Base-by-base conservation (phyloP, 2,888 invertebrate species). In the Leptopilina drosophilae region DNA sequence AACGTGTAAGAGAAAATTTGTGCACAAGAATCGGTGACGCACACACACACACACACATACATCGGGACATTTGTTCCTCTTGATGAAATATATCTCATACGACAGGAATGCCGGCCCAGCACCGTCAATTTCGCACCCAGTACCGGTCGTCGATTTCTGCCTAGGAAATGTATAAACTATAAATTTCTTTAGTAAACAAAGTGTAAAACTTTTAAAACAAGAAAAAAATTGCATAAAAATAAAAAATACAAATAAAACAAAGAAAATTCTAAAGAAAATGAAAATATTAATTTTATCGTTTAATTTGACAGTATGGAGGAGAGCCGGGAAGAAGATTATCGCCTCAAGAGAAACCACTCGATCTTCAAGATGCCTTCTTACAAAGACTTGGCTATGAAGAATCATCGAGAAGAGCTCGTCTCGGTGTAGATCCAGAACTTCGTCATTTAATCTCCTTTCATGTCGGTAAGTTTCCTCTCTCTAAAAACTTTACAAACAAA, bases 381-480 rank as follows among this genome's bases (percentile, higher is more conserved):
- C 92, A 92, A 76, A 92, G 92, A 64, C 92, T 94, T 78, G 95
- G 95, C 8, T 95, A 94, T 92, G 92, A 92, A 77, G 94, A 95
- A 75, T 90, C 92, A 85, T 93, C 94, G 20, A 92, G 95, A 78
- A 92, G 95, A 82, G 91, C 94, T 49, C 92, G 95, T 65, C 91
- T 95, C 81, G 94, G 95, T 12, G 95, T 95, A 80, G 95, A 95
- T 90, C 94, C 94, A 42, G 95, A 95, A 87, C 90, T 95, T 81
- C 92, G 94, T 64, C 93, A 94, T 90, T 92, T 94, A 80, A 89
- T 95, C 81, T 93, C 94, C 67, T 95, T 95, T 92, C 94, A 94
- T 86, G 93, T 94, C 11, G 92, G 92, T 92, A 82, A 88, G 91
- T 90, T 49, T n/a, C 4, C 11, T 20, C 8, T 49, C 11, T 49